Evolutionary conservation across 2,888 invertebrate genomes (phyloP), one percentile per base, ranked within the genome.

Genomic region (Drosophila subsilvestris): DNA sequence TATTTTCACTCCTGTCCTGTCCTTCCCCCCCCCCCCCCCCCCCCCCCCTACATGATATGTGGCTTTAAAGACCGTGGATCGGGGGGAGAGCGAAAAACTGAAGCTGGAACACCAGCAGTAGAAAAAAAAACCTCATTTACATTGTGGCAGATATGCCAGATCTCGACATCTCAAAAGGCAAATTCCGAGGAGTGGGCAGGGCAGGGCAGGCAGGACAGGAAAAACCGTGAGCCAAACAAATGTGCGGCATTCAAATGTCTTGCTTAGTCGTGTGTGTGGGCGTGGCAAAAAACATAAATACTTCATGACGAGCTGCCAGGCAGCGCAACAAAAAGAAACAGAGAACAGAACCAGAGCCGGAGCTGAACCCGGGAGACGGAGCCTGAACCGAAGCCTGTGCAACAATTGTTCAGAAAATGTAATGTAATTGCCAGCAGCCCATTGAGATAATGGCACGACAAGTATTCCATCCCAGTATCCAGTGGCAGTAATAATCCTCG

Each of bases 231-330:
- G 76, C 62, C 62, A 69, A 77, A 83, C 80, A 83, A 82, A 86
- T 86, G 75, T 86, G 84, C 58, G 77, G 63, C 73, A 53, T 60
- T 75, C 75, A 80, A 86, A 86, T 80, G 79, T 75, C 80, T 83
- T 83, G 69, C 78, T 83, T 54, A 56, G 71, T 53, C 32, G 51
- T 20, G 43, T 49, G 53, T 63, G 58, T 58, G 22, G 48, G 61
- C 12, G 63, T 50, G 47, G 27, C 37, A n/a, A 37, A 27, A 37
- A 37, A n/a, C 37, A 37, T 32, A 47, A 47, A 47, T 47, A 25
- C 17, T 50, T 17, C 29, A 75, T 75, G 80, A 82, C 75, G 75
- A 80, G 66, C 78, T 69, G 62, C 57, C 65, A 20, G 53, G 25
- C n/a, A 45, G 45, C 17, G 17, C 42, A 63, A 43, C n/a, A 43